Percentiles rank a stretch among this genome's conserved stretches.
Conservation (phyloP, 2,113 vertebrate genomes). For the Heteronetta atricapilla region DNA sequence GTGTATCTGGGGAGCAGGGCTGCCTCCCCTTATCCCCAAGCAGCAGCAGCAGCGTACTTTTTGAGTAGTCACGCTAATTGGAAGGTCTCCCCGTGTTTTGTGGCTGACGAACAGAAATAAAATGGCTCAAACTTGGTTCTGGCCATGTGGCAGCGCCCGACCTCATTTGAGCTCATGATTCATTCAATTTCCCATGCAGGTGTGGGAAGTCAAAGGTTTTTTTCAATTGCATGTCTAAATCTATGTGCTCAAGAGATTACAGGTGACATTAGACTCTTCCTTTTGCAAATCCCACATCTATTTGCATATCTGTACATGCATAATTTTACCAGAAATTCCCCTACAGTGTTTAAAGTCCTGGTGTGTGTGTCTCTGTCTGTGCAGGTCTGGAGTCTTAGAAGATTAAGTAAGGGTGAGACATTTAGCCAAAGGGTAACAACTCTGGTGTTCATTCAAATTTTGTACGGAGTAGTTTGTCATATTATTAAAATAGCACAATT, state of each 20-base stretch:
- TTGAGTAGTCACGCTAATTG: background rate
- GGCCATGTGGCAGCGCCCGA: background rate
- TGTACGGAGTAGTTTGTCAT: background rate
- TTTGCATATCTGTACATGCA: conserved; percentile 39
- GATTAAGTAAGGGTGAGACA: conserved; percentile 51
- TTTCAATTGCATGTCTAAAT: background rate
- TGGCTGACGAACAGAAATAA: background rate
- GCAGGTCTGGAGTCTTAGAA: conserved; percentile 17
- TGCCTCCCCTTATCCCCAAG: background rate
- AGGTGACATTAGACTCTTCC: conserved; percentile 31
- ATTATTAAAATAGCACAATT: conserved; percentile 15
- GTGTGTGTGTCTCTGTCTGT: background rate
- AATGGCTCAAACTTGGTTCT: background rate
- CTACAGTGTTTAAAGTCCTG: conserved; percentile 19
- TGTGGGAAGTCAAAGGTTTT: conserved; percentile 3
- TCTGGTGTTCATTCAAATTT: conserved; percentile 18
- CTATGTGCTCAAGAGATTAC: background rate
- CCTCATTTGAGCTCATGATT: background rate
- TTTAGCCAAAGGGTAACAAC: conserved; percentile 36
- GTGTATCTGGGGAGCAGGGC: background rate
- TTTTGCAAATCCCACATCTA: background rate
- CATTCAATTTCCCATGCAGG: background rate
- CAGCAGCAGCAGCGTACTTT: background rate
- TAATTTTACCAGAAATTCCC: conserved; percentile 38
- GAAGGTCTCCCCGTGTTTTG: background rate